Percentiles rank a stretch among this genome's conserved stretches.
Conservation (phyloP, 2,888 invertebrate genomes). For the Seira ritae region DNA sequence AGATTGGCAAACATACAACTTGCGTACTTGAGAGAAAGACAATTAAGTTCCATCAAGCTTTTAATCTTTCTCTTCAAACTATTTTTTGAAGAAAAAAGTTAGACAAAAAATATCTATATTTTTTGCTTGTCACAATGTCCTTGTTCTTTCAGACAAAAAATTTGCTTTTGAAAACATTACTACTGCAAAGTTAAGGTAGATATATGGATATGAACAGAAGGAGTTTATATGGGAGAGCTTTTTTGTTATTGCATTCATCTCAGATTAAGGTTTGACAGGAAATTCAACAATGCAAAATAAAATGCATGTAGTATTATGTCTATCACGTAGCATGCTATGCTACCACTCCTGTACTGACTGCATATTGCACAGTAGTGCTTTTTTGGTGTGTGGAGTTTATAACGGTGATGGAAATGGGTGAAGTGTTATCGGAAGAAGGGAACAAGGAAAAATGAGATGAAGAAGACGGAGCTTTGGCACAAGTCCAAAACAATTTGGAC, state of each 20-base stretch:
- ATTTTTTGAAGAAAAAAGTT: conserved; percentile 27
- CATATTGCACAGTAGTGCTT: too few relatives aligned
- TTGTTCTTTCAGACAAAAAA: conserved; percentile 55
- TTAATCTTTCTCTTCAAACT: conserved; percentile 45
- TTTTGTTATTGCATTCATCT: not conserved
- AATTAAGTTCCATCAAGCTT: conserved; percentile 58
- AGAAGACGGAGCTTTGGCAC: conserved; percentile 51
- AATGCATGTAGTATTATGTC: not conserved
- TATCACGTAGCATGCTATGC: not conserved
- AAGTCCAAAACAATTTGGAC: conserved; percentile 70
- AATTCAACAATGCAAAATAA: conserved; percentile 6
- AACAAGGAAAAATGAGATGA: conserved; percentile 2
- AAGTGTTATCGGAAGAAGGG: conserved; percentile 17
- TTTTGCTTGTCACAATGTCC: conserved; percentile 56
- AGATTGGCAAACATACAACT: conserved; percentile 51
- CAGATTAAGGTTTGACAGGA: too few relatives aligned
- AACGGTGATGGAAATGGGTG: conserved; percentile 57
- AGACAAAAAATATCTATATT: conserved; percentile 26
- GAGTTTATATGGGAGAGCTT: not conserved
- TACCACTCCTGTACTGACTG: too few relatives aligned
- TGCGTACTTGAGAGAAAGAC: conserved; percentile 43
- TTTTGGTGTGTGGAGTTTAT: not conserved
- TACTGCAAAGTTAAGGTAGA: too few relatives aligned
- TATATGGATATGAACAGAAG: not conserved
- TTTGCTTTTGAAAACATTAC: not conserved